Evolutionary conservation across 2,797 vertebrate species (phyloP), one percentile per base, ranked within the genome.

Genomic region (Micropoecilia bifurca): DNA sequence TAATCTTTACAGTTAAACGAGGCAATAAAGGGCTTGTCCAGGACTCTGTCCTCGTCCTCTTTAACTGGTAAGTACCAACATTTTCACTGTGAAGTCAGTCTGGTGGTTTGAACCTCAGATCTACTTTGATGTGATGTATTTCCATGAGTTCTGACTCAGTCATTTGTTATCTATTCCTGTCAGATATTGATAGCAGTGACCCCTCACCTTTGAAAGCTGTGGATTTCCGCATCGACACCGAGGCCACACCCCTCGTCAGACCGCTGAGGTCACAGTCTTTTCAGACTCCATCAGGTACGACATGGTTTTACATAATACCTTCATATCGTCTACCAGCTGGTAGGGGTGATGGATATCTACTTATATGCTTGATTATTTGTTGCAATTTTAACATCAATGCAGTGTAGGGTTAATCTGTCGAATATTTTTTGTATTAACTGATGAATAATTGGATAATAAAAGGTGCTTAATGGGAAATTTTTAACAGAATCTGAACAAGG

Each of bases 171-270:
- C 14, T 47, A 55, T 63, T 82, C 45, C 10, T 45, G 59, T 76
- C 86, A 97, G 97, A 97, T 78, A 92, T 92, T 63, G 85, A 90
- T 39, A 91, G 93, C 10, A 83, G 90, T 57, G 93, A 91, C 0
- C 50, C 83, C 0, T 72, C 91, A 75, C 87, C 91, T 13, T 46
- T 68, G 0, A 85, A 88, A 0, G 93, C 90, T 2, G 93, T 79
- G 1, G 92, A 93, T 87, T 92, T 93, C 80, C 75, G 87, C 83
- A 82, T 94, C 0, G 87, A 94, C 1, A 1, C 69, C 0, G 94
- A 95, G 80, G 91, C 89, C 48, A 83, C 82, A 0, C 88, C 75
- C 0, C 61, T 89, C 13, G 80, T 93, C 57, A 87, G 92, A 3
- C 84, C 93, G 0, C 76, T 78, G 22, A 91, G 93, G 74, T 92